Evolutionary conservation across 1,140 invertebrate species (phyloP), one percentile per base, ranked within the genome.

Genomic region (Tribolium madens): DNA sequence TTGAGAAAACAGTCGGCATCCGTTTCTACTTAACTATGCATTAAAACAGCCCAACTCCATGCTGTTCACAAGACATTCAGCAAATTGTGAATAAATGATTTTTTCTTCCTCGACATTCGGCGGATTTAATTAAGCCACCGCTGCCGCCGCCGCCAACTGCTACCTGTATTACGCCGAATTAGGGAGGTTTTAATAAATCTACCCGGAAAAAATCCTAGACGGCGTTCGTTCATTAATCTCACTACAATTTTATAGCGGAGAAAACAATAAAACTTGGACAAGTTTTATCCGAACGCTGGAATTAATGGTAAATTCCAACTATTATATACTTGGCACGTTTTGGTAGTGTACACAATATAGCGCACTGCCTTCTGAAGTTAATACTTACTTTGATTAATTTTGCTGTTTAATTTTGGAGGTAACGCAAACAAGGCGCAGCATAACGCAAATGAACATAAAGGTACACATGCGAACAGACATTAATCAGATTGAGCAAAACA

Each of bases 21-120:
- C 70, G 64, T 53, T 47, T 64, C 73, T 78, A 80, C 80, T 81
- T 81, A 81, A 78, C 79, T 81, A 81, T 81, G 80, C 80, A 81
- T 81, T 81, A 81, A 81, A 81, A 81, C 78, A 77, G 75, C 80
- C 70, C 48, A 42, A 33, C 26, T 18, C 21, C 26, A 18, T 64
- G 57, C 18, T 71, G 47, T 71, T 71, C 31, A 71, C 68, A 47
- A 71, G 68, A 71, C 47, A 36, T 71, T 71, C 57, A 64, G 52
- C 57, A 64, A 64, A 64, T 33, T 64, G 21, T 64, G 57, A 64
- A 64, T 64, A 33, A 33, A 64, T 33, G 57, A 64, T 57, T 57
- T 57, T 57, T 21, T 57, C 52, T 17, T 2, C n/a, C 52, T 18
- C 15, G 2, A 21, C 57, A 64, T 64, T 64, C 57, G 57, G 13